Base-by-base conservation (phyloP, 1,140 invertebrate genomes). In the Metopolophium dirhodum region DNA sequence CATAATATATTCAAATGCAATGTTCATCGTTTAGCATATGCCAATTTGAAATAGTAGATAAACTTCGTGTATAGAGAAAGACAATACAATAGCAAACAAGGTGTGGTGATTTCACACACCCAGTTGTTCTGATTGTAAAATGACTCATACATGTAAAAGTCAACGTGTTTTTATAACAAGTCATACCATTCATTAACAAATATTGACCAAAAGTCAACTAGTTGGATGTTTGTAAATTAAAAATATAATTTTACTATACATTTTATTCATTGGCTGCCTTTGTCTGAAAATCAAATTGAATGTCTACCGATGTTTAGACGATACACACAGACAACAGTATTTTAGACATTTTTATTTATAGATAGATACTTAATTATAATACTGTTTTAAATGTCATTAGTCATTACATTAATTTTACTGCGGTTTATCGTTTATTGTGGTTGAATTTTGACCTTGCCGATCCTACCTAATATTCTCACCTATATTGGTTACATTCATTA, bases 81-180 rank as follows among this genome's bases (percentile, higher is more conserved):
- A 91, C 90, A 82, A 51, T 51, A 47, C 45, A 47, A 47, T 77
- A n/a, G n/a, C 20, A 91, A 77, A 91, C 68, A 83, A 91, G 68
- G 90, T 35, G 68, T 77, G 90, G 45, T 83, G 41, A 61, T 61
- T 68, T 45, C 57, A 68, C 90, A 82, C 90, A 82, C 90, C 90
- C 6, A 91, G 57, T 49, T 83, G 57, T 49, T 83, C 61, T 18
- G 61, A 83, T 37, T 51, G 45, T 91, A 51, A 47, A 91, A 82
- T 91, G 90, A 91, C 61, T 91, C 90, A 91, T 37, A 37, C 30
- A 51, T 51, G 37, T 30, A 83, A 91, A 91, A 91, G 68, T 83
- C 26, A 51, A 49, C 88, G 35, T 37, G 20, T 89, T 89, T 89
- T 89, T 57, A 49, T 54, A n/a, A 37, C 51, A 88, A n/a, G 45